Base-by-base conservation (phyloP, 2,113 vertebrate species). In the Lophotis ruficrista region DNA sequence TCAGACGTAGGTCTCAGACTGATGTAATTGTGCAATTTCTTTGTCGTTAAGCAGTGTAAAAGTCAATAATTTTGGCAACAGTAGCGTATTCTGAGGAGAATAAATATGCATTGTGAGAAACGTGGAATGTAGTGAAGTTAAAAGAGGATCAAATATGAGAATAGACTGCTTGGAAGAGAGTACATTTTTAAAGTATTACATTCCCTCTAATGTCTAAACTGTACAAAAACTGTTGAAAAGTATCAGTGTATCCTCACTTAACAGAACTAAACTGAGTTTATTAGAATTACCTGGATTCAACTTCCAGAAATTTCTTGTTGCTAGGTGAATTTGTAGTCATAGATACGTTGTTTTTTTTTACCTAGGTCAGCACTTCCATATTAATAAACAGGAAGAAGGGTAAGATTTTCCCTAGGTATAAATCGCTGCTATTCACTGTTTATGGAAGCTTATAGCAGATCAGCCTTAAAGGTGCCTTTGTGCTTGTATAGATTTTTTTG, bases 241-340 rank as follows among this genome's bases (percentile, higher is more conserved):
- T 79, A 41, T 31, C 38, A 50, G 19, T 7, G 15, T 62, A 50
- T 51, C 54, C 8, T 73, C 66, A 33, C 47, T 45, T 93, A 61
- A 51, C 12, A 54, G 70, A 85, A 60, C 24, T 31, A 58, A 54
- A 51, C 43, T 43, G 69, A 73, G 21, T 51, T 77, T 58, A 65
- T 90, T 90, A 51, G 37, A 76, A 91, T 80, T 61, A 80, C 73
- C 28, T 76, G 50, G 7, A 89, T 93, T 85, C 53, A 76, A 2
- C 21, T 69, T 87, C 45, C 51, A 86, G 71, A 80, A 89, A 33
- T 82, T 72, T 65, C 68, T 57, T 76, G 87, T 96, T 91, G 70
- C 77, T 87, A 82, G 58, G 90, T 50, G 85, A 86, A 85, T 79
- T 93, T 93, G 58, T 83, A 87, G 70, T 69, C 83, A 80, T 58